These are phyloP conservation scores for Theocolax elegans DNA, from an alignment of 1,140 invertebrate genomes.

Conservation along the genomic window DNA sequence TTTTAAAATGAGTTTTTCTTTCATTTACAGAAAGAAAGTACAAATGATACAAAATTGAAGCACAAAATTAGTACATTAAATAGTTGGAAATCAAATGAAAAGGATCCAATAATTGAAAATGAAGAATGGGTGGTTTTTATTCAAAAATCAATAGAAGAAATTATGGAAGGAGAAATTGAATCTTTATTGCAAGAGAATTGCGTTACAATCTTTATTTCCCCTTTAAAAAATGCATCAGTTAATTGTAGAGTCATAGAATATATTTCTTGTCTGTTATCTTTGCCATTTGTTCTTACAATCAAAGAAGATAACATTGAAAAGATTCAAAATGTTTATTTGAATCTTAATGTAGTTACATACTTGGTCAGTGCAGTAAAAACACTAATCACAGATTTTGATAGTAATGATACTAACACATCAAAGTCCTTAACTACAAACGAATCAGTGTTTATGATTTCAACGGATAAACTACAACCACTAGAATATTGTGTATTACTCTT, in stretches of 20 bases:
- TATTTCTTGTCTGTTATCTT: slow-evolving; percentile 76
- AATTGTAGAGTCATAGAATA: slow-evolving; percentile 74
- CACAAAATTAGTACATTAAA: too few species aligned
- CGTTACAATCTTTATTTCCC: slow-evolving; percentile 78
- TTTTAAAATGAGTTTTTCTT: too few species aligned
- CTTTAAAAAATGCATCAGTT: slow-evolving; percentile 74
- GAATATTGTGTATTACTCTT: slow-evolving; percentile 70
- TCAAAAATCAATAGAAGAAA: slow-evolving; percentile 73
- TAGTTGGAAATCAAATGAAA: too few species aligned
- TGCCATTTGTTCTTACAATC: slow-evolving; percentile 71
- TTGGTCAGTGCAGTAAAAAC: slow-evolving; percentile 79
- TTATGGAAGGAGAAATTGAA: slow-evolving; percentile 79
- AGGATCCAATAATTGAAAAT: slow-evolving; percentile 83
- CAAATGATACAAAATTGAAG: too few species aligned
- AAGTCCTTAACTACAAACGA: not conserved
- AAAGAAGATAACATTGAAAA: slow-evolving; percentile 69
- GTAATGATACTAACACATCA: slow-evolving; percentile 34
- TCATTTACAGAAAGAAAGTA: too few species aligned
- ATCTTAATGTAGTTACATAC: slow-evolving; percentile 81
- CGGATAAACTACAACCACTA: not conserved
- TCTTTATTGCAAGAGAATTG: slow-evolving; percentile 79
- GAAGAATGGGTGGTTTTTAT: slow-evolving; percentile 82
- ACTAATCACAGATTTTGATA: slow-evolving; percentile 58
- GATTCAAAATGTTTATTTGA: slow-evolving; percentile 76
- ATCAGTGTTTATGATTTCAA: not conserved